Percentiles rank a stretch among this genome's conserved stretches.
Conservation (phyloP, 2,113 vertebrate genomes). For the Calidris pugnax region DNA sequence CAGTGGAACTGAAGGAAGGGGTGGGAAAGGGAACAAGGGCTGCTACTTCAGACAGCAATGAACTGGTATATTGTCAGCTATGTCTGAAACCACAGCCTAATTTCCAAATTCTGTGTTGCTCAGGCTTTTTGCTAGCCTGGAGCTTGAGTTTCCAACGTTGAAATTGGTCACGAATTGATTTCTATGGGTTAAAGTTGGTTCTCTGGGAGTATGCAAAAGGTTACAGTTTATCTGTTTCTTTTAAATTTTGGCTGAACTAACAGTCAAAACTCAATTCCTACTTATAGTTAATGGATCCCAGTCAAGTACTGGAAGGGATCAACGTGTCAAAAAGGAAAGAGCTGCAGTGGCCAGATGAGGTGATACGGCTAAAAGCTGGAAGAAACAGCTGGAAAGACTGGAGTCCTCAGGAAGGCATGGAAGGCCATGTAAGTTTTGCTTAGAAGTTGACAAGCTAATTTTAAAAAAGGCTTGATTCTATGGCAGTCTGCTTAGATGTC, state of each 20-base stretch:
- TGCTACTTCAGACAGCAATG: background rate
- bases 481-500: background rate
- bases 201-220: background rate
- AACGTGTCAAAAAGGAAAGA: conserved; percentile 96
- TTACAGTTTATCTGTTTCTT: background rate
- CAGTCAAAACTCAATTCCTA: conserved; percentile 54
- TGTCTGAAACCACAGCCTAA: background rate
- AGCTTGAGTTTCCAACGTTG: background rate
- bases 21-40: background rate
- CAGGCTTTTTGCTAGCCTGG: background rate
- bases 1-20: background rate
- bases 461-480: background rate
- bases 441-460: background rate
- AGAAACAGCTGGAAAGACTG: conserved; percentile 98
- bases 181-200: background rate
- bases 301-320: conserved; percentile 93
- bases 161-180: background rate
- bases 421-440: conserved; percentile 91
- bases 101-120: background rate
- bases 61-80: background rate
- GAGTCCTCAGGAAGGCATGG: conserved; percentile 98
- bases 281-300: conserved; percentile 81
- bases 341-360: conserved; percentile 97
- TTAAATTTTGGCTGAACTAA: conserved; percentile 48
- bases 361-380: conserved; percentile 90